These are phyloP conservation scores for Poecilia picta DNA, from an alignment of 2,797 vertebrate genomes.

Conservation along the genomic window DNA sequence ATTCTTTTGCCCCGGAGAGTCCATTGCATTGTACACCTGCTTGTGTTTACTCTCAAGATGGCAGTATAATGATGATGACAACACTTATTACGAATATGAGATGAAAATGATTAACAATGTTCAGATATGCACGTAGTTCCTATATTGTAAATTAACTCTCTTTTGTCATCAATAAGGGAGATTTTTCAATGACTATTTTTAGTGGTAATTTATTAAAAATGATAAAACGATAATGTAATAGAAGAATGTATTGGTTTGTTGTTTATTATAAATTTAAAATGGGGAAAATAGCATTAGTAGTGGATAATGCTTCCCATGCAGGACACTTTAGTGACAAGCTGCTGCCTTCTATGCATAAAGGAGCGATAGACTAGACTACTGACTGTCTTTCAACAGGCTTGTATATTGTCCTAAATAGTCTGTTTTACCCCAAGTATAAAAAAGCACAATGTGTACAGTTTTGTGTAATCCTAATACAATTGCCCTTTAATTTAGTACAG, in stretches of 20 bases:
- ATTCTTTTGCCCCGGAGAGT: conserved; percentile 32
- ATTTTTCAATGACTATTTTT: not conserved
- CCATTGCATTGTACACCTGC: conserved; percentile 63
- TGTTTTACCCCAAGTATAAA: not conserved
- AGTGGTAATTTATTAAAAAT: not conserved
- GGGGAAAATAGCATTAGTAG: not conserved
- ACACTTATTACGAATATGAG: conserved; percentile 14
- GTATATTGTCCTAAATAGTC: too few relatives aligned
- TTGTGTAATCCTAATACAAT: too few relatives aligned
- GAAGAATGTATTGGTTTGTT: not conserved
- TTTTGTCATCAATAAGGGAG: not conserved
- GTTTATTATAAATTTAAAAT: not conserved
- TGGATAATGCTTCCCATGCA: not conserved
- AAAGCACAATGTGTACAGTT: not conserved
- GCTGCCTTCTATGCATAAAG: not conserved
- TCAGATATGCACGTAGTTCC: not conserved
- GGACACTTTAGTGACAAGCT: not conserved
- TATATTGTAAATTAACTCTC: not conserved
- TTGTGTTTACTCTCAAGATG: conserved; percentile 27
- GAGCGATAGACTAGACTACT: not conserved
- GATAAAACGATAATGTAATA: not conserved
- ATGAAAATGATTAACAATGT: conserved; percentile 1
- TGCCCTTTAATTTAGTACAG: too few relatives aligned
- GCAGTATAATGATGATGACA: conserved; percentile 26
- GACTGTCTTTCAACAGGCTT: too few relatives aligned